Percentiles rank a stretch among this genome's conserved stretches.
Conservation (phyloP, 2,888 invertebrate genomes). For the Hirudinaria manillensis region DNA sequence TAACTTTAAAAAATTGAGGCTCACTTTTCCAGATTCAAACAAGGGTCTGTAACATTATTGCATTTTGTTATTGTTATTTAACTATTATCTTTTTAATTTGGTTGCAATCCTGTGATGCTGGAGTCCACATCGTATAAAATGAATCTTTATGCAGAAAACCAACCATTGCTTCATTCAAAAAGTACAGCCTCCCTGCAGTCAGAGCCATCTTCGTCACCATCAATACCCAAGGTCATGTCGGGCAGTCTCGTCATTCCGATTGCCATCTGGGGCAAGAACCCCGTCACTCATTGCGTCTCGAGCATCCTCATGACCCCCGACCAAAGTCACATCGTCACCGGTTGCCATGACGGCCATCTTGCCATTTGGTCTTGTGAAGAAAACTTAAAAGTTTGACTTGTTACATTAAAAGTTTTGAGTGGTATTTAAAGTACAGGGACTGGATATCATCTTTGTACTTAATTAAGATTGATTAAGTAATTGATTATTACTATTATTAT, state of each 20-base stretch:
- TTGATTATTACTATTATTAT: background rate
- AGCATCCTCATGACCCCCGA: conserved; percentile 84
- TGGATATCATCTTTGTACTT: background rate
- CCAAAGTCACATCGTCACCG: conserved; percentile 85
- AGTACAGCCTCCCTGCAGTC: background rate
- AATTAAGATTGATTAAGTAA: conserved; percentile 11
- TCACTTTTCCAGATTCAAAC: background rate
- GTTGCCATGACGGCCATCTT: conserved; percentile 95
- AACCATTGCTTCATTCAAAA: background rate
- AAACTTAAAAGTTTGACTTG: conserved; percentile 45
- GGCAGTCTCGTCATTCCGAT: conserved; percentile 79
- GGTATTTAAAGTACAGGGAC: background rate
- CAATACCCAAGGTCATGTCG: conserved; percentile 33
- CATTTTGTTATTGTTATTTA: too few species aligned
- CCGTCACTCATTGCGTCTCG: conserved; percentile 93
- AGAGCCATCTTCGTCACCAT: background rate
- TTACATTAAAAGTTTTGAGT: too few species aligned
- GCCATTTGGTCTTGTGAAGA: conserved; percentile 74
- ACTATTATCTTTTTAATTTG: too few species aligned
- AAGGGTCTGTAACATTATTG: too few species aligned
- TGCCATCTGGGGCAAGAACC: conserved; percentile 90
- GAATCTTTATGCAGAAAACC: background rate
- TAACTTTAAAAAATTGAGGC: conserved; percentile 6
- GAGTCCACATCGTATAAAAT: background rate
- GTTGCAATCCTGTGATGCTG: too few species aligned